These are phyloP conservation scores for Dascillus cervinus DNA, from an alignment of 2,888 invertebrate species.

Conservation along the genomic window DNA sequence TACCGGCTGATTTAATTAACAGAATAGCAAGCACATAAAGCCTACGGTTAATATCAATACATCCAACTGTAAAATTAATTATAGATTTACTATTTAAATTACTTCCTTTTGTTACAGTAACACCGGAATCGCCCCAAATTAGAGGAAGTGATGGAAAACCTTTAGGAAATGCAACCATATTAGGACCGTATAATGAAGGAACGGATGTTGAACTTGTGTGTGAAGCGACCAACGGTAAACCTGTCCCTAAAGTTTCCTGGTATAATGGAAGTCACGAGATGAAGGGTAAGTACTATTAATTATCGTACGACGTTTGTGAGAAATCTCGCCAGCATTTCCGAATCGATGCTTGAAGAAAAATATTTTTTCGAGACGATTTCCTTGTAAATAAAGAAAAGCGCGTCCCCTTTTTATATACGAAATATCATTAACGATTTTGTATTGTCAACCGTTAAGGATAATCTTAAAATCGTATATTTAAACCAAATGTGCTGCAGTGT, in stretches of 20 bases:
- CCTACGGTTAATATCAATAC: too few species aligned
- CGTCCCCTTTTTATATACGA: too few species aligned
- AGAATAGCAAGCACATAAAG: too few species aligned
- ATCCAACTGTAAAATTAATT: too few species aligned
- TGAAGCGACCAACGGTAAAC: slow-evolving; percentile 73
- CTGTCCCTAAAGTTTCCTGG: slow-evolving; percentile 79
- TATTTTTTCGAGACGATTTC: too few species aligned
- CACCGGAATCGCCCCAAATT: slow-evolving; percentile 69
- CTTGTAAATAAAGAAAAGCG: too few species aligned
- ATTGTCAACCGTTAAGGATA: slow-evolving; percentile 27
- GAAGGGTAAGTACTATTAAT: slow-evolving; percentile 44
- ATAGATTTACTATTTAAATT: too few species aligned
- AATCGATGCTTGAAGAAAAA: too few species aligned
- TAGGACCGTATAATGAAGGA: slow-evolving; percentile 67
- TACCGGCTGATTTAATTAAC: too few species aligned
- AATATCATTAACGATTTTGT: slow-evolving; percentile 29
- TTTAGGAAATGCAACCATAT: slow-evolving; percentile 53
- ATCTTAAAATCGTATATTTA: slow-evolving; percentile 27
- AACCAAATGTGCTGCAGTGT: slow-evolving; percentile 23
- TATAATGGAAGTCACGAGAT: slow-evolving; percentile 66
- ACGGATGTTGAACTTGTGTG: slow-evolving; percentile 62
- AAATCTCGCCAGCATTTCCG: too few species aligned
- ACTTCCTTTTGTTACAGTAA: slow-evolving; percentile 64
- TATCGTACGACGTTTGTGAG: neutral
- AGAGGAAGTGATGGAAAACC: slow-evolving; percentile 56